Conservation (phyloP, 2,888 invertebrate genomes). For the Pseudococcus jackbeardsleyi region DNA sequence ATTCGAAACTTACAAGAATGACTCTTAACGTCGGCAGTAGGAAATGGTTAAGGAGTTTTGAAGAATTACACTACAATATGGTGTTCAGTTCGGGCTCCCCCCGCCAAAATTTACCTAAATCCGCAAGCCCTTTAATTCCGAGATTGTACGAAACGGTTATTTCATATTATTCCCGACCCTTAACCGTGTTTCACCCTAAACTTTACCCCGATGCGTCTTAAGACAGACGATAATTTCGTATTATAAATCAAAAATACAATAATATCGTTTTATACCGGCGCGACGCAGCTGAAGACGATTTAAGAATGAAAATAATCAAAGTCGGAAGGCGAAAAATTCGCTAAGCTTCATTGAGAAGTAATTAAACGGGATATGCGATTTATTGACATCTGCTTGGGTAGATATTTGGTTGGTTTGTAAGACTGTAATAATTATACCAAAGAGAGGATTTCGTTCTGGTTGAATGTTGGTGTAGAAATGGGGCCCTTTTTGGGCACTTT, state of each 20-base stretch:
- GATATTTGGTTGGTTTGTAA: not conserved
- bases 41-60: slow-evolving; percentile 55
- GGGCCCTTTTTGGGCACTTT: too few species aligned
- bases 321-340: not conserved
- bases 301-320: slow-evolving; percentile 40
- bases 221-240: slow-evolving; percentile 59
- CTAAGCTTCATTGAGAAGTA: slow-evolving; percentile 23
- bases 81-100: slow-evolving; percentile 50
- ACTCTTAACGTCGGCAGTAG: slow-evolving; percentile 46
- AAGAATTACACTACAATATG: slow-evolving; percentile 63
- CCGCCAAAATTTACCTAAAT: slow-evolving; percentile 59
- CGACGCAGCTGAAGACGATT: slow-evolving; percentile 50
- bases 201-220: slow-evolving; percentile 57
- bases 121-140: slow-evolving; percentile 56
- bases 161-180: slow-evolving; percentile 58
- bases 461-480: too few species aligned
- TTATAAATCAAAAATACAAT: slow-evolving; percentile 63
- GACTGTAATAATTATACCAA: not conserved
- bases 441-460: not conserved
- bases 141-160: slow-evolving; percentile 62
- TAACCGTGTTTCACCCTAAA: slow-evolving; percentile 59
- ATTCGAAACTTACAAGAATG: slow-evolving; percentile 58
- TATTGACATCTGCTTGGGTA: slow-evolving; percentile 22
- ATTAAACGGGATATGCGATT: slow-evolving; percentile 21
- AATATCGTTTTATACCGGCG: slow-evolving; percentile 53